Evolutionary conservation across 2,888 invertebrate species (phyloP), one percentile per base, ranked within the genome.

Genomic region (Idaea biselata): DNA sequence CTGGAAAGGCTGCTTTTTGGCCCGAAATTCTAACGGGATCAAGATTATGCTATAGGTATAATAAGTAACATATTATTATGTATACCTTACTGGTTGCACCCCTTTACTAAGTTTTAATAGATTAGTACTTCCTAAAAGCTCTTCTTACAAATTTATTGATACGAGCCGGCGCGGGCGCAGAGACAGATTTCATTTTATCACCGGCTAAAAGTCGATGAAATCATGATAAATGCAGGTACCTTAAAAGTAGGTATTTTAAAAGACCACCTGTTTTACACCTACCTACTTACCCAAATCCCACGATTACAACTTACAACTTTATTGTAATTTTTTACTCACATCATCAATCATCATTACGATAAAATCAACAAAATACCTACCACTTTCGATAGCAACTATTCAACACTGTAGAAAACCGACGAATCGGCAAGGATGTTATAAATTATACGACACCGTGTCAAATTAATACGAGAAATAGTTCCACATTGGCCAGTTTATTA

Each of bases 391-490:
- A 70, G 58, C 68, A 73, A 76, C 66, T 71, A 74, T 79, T 69
- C 62, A 63, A 62, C 71, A 66, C 65, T 68, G 63, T 69, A 68
- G 72, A 76, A 72, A 75, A 25, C 25, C 72, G 73, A 77, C 77
- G 78, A 80, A 83, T 83, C 75, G 87, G 88, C 56, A 16, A 88
- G 92, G 91, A 92, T 88, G 93, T 91, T 84, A 91, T 93, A 92
- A 93, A 93, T 93, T 91, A 93, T 86, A 87, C 82, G 86, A 87
- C 87, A 85, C 86, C 89, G 84, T 87, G 89, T 91, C 91, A 93
- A 91, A 93, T 93, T 92, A 93, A 92, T 92, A 87, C 87, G 81
- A 82, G 87, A 90, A 93, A 92, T 91, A 87, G 80, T 88, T 88
- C 89, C 88, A 88, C 86, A 80, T 78, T 81, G 65, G 68, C 65